phyloP scores from a whole-genome alignment of 30 jellyfish, hydroid and myxozoan species.

The Hydractinia symbiolongicarpus region DNA sequence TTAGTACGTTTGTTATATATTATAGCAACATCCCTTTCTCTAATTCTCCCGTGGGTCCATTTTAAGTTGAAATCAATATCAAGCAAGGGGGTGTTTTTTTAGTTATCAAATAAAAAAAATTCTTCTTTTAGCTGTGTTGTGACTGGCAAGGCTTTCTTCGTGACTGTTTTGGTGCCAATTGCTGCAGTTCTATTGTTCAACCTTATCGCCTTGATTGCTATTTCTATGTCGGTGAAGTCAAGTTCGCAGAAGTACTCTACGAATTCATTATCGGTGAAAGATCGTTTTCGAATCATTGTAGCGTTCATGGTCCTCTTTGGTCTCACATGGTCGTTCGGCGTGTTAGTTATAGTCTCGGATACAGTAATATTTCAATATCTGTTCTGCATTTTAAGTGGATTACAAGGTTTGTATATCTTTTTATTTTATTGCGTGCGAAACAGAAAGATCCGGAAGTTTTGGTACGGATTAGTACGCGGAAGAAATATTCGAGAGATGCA shows the following conservation, averaged over 20 bases:
- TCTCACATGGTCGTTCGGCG: slow-evolving; percentile 83
- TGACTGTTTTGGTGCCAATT: slow-evolving; percentile 62
- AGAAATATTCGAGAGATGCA: background rate
- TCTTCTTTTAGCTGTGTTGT: slow-evolving; percentile 67
- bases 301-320: slow-evolving; percentile 80
- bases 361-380: slow-evolving; percentile 62
- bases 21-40: no score
- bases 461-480: slow-evolving; percentile 47
- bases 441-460: slow-evolving; percentile 66
- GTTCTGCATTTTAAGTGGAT: slow-evolving; percentile 67
- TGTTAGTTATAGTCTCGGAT: slow-evolving; percentile 56
- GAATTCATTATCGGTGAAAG: slow-evolving; percentile 43
- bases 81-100: no score
- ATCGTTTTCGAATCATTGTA: slow-evolving; percentile 65
- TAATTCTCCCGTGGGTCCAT: no score
- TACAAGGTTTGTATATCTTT: slow-evolving; percentile 73
- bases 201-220: slow-evolving; percentile 42
- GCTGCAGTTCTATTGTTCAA: slow-evolving; percentile 48
- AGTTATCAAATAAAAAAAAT: background rate
- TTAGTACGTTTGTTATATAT: no score
- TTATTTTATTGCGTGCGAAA: slow-evolving; percentile 64
- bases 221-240: slow-evolving; percentile 44
- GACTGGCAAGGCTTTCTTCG: slow-evolving; percentile 55
- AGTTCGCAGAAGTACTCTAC: slow-evolving; percentile 72
- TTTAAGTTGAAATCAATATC: no score